phyloP scores from a whole-genome alignment of 2,797 vertebrate genomes.

The Poeciliopsis infans region DNA sequence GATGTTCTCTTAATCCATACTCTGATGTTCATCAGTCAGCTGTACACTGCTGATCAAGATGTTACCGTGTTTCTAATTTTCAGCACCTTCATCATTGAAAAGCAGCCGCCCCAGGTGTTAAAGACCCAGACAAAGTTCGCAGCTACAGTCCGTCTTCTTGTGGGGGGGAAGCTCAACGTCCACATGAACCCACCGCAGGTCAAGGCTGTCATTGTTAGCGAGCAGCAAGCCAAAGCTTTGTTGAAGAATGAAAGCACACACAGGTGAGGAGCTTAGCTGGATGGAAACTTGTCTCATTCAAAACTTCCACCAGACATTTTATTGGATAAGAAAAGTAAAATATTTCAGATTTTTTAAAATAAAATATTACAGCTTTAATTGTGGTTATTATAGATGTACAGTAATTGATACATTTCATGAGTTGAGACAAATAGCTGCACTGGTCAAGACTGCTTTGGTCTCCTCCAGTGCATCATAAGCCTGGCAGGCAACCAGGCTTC shows the following conservation, averaged over 20 bases:
- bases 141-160: constrained; percentile 91
- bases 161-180: constrained; percentile 95
- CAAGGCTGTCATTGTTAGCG: constrained; percentile 95
- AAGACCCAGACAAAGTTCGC: constrained; percentile 97
- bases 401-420: not conserved
- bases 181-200: constrained; percentile 98
- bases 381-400: not conserved
- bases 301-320: not conserved
- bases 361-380: not conserved
- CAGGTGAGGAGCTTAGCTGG: constrained; percentile 64
- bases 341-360: not conserved
- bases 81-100: constrained; percentile 97
- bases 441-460: not conserved
- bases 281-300: not conserved
- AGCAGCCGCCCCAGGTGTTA: constrained; percentile 93
- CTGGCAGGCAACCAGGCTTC: too few relatives aligned
- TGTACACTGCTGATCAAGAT: not conserved
- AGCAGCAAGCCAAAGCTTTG: constrained; percentile 94
- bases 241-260: constrained; percentile 94
- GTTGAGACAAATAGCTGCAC: not conserved
- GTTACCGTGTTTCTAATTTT: constrained; percentile 4
- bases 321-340: not conserved
- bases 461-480: too few relatives aligned
- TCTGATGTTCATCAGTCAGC: not conserved
- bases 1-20: not conserved